Evolutionary conservation across 2,888 invertebrate species (phyloP), one percentile per base, ranked within the genome.

Genomic region (Spodoptera littoralis): DNA sequence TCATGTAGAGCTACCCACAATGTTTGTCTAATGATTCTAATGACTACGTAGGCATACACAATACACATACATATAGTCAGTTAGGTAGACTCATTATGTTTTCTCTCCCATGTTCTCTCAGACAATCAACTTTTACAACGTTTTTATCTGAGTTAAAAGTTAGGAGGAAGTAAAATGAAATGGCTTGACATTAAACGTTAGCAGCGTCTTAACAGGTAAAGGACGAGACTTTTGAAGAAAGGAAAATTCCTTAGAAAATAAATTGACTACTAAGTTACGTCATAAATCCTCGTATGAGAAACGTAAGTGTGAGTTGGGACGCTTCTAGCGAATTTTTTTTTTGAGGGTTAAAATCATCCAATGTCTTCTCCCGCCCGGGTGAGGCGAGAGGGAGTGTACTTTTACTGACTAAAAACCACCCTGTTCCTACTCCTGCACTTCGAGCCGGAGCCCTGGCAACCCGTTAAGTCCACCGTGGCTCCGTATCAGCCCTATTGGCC

Each of bases 111-210:
- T 62, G 65, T 64, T 71, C 60, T 63, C 46, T 60, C 60, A 71
- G 55, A 60, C 70, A 78, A 73, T 72, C 62, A 62, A 65, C 61
- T 77, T 77, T 79, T 80, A 81, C 63, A 70, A 69, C 76, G 57
- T 77, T 80, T 76, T 75, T 76, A 75, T 77, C 70, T 60, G 65
- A 70, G 74, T 68, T 70, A 60, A 68, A 73, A 79, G 68, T 73
- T 60, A 68, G 49, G 57, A 52, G 71, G 63, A 63, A 63, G 60
- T 77, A 61, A 77, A 76, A 73, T 69, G 66, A 69, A 75, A 76
- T 68, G 65, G 65, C 65, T 57, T 45, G 30, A 61, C 74, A 76
- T 71, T 76, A 71, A 76, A 71, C 67, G 64, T 73, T 73, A 45
- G 73, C 51, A 53, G 61, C 60, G 63, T 66, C 62, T 73, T 76